Percentiles rank a stretch among this genome's conserved stretches.
Conservation (phyloP, 2,888 invertebrate species). For the Deroplatys truncata region DNA sequence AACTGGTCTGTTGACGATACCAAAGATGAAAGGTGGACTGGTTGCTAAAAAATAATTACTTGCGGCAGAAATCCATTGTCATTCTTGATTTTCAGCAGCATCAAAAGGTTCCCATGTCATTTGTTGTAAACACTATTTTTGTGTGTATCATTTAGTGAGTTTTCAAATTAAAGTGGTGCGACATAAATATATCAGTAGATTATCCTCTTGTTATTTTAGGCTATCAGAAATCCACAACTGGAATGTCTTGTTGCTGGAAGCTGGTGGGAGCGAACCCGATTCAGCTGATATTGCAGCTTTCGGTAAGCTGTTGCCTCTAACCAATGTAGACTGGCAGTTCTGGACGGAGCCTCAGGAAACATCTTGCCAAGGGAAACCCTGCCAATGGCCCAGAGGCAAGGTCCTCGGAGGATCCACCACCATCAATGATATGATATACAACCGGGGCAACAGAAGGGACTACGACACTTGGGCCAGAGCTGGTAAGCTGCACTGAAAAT, state of each 20-base stretch:
- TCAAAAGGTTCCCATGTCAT: too few species aligned
- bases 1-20: too few species aligned
- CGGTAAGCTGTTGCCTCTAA: constrained; percentile 54
- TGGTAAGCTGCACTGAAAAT: not conserved
- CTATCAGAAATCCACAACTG: constrained; percentile 71
- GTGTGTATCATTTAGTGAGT: too few species aligned
- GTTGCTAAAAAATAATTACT: too few species aligned
- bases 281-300: constrained; percentile 62
- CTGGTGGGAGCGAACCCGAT: constrained; percentile 59
- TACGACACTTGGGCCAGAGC: constrained; percentile 64
- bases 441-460: constrained; percentile 55
- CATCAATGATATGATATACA: constrained; percentile 63
- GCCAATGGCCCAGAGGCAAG: constrained; percentile 63
- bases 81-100: too few species aligned
- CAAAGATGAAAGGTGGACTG: too few species aligned
- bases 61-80: too few species aligned
- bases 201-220: constrained; percentile 41
- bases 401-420: constrained; percentile 64
- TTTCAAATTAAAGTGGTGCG: too few species aligned
- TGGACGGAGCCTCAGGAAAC: constrained; percentile 60
- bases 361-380: constrained; percentile 57
- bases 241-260: constrained; percentile 65
- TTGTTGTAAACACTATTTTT: too few species aligned
- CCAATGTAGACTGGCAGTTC: constrained; percentile 68
- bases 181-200: not conserved